phyloP scores from a whole-genome alignment of 2,113 vertebrate genomes.

The Penelope pileata region DNA sequence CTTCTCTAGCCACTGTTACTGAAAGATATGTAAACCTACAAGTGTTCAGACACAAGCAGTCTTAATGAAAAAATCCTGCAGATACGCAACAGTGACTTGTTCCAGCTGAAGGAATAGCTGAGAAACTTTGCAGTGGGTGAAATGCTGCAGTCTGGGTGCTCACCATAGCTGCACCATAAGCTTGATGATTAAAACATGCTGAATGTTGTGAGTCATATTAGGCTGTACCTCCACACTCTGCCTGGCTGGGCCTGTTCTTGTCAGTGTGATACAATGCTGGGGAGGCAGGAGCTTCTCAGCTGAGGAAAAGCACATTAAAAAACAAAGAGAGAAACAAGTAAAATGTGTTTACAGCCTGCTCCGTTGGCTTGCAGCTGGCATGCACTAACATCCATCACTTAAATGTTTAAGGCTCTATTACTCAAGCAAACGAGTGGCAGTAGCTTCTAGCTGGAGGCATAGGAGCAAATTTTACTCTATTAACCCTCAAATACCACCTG shows the following conservation, averaged over 20 bases:
- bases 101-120: not conserved
- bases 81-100: not conserved
- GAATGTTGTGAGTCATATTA: not conserved
- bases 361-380: constrained; percentile 47
- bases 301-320: constrained; percentile 31
- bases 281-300: not conserved
- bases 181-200: not conserved
- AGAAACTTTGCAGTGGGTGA: not conserved
- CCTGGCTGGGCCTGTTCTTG: not conserved
- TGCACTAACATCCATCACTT: constrained; percentile 49
- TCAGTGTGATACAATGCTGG: not conserved
- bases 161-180: not conserved
- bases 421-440: constrained; percentile 48
- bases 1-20: not conserved
- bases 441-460: constrained; percentile 59
- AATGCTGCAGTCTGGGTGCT: not conserved
- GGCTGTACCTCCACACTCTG: not conserved
- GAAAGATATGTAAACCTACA: not conserved
- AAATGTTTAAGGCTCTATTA: constrained; percentile 60
- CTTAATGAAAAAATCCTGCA: not conserved
- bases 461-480: constrained; percentile 59
- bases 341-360: constrained; percentile 60
- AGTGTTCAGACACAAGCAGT: not conserved
- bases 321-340: not conserved
- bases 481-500: constrained; percentile 46